These are phyloP conservation scores for Macaria notata DNA, from an alignment of 2,888 invertebrate species.

Conservation along the genomic window DNA sequence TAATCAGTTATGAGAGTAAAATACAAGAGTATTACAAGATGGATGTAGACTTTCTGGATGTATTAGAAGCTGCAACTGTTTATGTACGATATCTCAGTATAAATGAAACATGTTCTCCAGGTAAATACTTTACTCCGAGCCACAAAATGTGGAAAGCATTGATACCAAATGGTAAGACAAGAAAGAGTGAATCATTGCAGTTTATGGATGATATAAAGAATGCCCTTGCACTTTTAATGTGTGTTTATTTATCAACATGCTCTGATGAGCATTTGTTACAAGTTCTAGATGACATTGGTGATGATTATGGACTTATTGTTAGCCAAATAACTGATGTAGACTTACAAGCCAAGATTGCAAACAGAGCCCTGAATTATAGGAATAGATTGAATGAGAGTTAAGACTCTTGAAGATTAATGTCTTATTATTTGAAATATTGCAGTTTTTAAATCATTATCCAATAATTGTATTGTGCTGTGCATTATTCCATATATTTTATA, in stretches of 20 bases:
- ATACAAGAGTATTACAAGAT: slow-evolving; percentile 60
- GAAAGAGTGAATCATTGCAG: slow-evolving; percentile 43
- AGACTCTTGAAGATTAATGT: slow-evolving; percentile 43
- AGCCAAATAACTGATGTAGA: slow-evolving; percentile 46
- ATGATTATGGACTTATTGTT: slow-evolving; percentile 57
- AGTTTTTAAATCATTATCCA: no score
- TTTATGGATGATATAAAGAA: slow-evolving; percentile 56
- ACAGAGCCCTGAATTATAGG: slow-evolving; percentile 53
- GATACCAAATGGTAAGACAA: slow-evolving; percentile 42
- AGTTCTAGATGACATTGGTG: slow-evolving; percentile 51
- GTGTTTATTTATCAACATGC: slow-evolving; percentile 60
- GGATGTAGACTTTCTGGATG: slow-evolving; percentile 63
- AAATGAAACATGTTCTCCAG: slow-evolving; percentile 46
- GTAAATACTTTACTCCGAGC: slow-evolving; percentile 56
- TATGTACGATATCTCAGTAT: slow-evolving; percentile 31
- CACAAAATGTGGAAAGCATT: slow-evolving; percentile 63
- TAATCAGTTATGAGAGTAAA: slow-evolving; percentile 65
- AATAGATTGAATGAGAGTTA: slow-evolving; percentile 58
- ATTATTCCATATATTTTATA: no score
- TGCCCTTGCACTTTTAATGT: slow-evolving; percentile 53
- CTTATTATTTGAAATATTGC: no score
- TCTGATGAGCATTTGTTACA: slow-evolving; percentile 50
- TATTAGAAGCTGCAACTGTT: slow-evolving; percentile 60
- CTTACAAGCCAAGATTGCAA: slow-evolving; percentile 44
- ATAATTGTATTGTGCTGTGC: no score